Evolutionary conservation across 2,797 vertebrate genomes (phyloP).

Genomic region (Tokudaia muenninki): DNA sequence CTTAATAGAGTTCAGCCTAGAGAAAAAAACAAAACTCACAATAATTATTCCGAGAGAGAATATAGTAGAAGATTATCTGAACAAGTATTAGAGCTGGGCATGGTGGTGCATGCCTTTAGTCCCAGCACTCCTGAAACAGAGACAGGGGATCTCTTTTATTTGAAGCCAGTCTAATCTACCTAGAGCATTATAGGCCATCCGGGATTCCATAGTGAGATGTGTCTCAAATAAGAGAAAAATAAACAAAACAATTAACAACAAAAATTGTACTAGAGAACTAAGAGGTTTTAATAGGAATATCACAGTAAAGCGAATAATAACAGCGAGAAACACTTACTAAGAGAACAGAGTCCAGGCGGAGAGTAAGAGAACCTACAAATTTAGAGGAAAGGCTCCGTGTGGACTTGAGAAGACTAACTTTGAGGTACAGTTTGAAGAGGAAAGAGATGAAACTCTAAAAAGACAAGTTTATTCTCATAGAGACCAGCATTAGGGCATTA

Average conservation of each 20-base stretch:
- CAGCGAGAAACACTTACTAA: not conserved
- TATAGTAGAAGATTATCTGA: not conserved
- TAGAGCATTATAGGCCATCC: not conserved
- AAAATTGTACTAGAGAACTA: not conserved
- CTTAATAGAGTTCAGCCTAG: not conserved
- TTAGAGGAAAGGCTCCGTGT: not conserved
- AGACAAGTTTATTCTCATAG: slow-evolving; percentile 10
- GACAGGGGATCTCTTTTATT: not conserved
- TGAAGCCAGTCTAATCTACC: not conserved
- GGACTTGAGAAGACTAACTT: not conserved
- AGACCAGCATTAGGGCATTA: not conserved
- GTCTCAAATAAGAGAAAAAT: not conserved
- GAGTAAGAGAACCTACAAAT: not conserved
- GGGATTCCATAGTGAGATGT: not conserved
- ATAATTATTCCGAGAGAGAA: slow-evolving; percentile 44
- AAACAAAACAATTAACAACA: not conserved
- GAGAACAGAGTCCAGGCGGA: not conserved
- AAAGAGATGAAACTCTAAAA: slow-evolving; percentile 32
- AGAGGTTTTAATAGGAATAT: slow-evolving; percentile 6
- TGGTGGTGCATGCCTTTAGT: not conserved
- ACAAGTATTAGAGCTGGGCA: not conserved
- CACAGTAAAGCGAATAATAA: not conserved
- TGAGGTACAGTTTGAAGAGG: not conserved
- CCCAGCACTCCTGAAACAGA: not conserved
- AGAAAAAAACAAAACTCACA: slow-evolving; percentile 24